Evolutionary conservation across 2,113 vertebrate genomes (phyloP), one percentile per base, ranked within the genome.

Genomic region (Nicator chloris): DNA sequence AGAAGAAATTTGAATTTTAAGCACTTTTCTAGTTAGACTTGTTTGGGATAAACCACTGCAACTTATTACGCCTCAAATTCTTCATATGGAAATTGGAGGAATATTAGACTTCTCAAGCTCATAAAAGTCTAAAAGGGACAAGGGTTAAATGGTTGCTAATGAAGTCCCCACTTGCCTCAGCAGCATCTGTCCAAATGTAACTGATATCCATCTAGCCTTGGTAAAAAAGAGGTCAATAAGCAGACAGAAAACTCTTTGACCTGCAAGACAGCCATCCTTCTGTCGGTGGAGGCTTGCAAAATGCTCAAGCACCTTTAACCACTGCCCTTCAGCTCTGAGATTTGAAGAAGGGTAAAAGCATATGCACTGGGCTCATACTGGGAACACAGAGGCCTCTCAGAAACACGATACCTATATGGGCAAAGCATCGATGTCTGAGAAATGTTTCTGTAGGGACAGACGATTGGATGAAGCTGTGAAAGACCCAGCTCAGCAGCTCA

Each of bases 401-500:
- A 90, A 92, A 93, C 42, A 37, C 2, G 49, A 78, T n/a, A 81
- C 56, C 51, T 47, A 49, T 37, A 88, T 14, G 17, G 69, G 37
- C 30, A 78, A 83, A 93, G 44, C 6, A 1, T 45, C 64, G 44
- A 35, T 10, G 30, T 35, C 56, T 20, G n/a, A 40, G 44, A 92
- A 94, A 86, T 66, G 39, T 71, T 93, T 92, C 79, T 81, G 60
- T 22, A 68, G 76, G 31, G 64, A 59, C 45, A 91, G 88, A 92
- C 97, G 90, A 94, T 4, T 77, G 81, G 91, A 90, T 84, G 88
- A 96, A 90, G 87, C 90, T n/a, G 28, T 87, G 61, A 96, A 93
- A 96, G 95, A 96, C 82, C 39, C 92, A 90, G 72, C 95, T 96
- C 94, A 95, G 96, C 92, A 96, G 91, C 90, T 96, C 92, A 24